These are phyloP conservation scores for Passerculus sandwichensis DNA, from an alignment of 2,797 vertebrate species.

Conservation along the genomic window DNA sequence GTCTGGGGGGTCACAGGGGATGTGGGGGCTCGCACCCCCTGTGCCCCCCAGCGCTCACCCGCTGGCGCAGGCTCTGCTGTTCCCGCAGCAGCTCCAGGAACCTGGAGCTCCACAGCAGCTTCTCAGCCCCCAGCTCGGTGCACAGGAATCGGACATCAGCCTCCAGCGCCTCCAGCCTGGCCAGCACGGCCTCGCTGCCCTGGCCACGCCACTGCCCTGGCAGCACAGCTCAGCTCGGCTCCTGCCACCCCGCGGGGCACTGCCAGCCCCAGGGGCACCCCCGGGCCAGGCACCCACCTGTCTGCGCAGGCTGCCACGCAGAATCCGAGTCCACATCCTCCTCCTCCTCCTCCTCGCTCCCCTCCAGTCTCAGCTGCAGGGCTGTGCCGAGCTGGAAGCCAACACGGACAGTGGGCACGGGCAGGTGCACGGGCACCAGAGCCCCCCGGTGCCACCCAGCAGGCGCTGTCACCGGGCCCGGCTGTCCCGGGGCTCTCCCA, in stretches of 20 bases:
- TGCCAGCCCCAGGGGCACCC: background rate
- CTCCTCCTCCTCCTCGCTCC: background rate
- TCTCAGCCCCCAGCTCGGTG: constrained; percentile 60
- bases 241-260: rapidly evolving
- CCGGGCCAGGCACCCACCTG: background rate
- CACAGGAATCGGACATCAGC: constrained; percentile 80
- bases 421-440: background rate
- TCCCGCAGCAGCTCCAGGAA: constrained; percentile 71
- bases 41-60: constrained; percentile 68
- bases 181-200: background rate
- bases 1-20: rapidly evolving
- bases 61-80: constrained; percentile 76
- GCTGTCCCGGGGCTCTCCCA: rapidly evolving
- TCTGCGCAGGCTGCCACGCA: rapidly evolving
- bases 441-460: background rate
- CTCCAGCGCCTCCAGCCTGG: constrained; percentile 79
- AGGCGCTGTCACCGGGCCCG: rapidly evolving
- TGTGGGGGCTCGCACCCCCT: rapidly evolving
- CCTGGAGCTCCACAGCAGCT: constrained; percentile 61
- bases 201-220: background rate
- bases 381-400: background rate
- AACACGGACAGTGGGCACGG: background rate
- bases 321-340: background rate
- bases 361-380: background rate
- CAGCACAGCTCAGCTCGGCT: constrained; percentile 21